A percentile compares a stretch with the other conserved stretches of the same genome.
Evolutionary conservation across 2,888 invertebrate genomes (phyloP).

Genomic region (Seira musarum): DNA sequence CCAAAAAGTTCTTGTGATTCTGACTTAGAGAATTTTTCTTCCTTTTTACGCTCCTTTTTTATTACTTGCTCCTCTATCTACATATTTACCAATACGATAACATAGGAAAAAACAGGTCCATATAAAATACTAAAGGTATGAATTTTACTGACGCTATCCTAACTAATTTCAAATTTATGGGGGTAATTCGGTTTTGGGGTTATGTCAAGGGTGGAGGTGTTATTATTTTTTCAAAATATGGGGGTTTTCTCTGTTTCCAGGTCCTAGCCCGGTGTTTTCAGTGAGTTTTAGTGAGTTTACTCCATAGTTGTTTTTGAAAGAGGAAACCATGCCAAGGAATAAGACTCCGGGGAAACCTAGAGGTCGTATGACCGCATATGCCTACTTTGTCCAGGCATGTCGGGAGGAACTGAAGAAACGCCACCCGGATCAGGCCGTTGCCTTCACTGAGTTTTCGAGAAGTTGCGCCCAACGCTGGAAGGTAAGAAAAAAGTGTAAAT

Average conservation of each 20-base stretch:
- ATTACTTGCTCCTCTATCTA: conserved; percentile 10
- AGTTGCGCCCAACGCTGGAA: conserved; percentile 51
- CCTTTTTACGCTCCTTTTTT: conserved; percentile 49
- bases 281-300: neutral
- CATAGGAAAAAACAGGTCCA: conserved; percentile 33
- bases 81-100: conserved; percentile 22
- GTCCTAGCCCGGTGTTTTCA: conserved; percentile 20
- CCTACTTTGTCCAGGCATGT: conserved; percentile 99
- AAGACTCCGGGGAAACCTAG: conserved; percentile 88
- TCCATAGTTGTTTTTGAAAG: conserved; percentile 4
- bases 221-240: no score
- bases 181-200: neutral
- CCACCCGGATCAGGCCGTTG: conserved; percentile 98
- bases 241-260: neutral
- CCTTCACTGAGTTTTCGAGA: conserved; percentile 54
- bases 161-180: neutral
- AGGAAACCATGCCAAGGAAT: conserved; percentile 70
- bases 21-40: conserved; percentile 33
- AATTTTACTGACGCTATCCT: conserved; percentile 48
- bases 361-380: conserved; percentile 96
- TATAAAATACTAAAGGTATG: conserved; percentile 52
- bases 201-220: no score
- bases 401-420: conserved; percentile 99
- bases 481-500: conserved; percentile 26
- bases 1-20: neutral